These are phyloP conservation scores for Astur gentilis DNA, from an alignment of 2,113 vertebrate species.

Conservation along the genomic window DNA sequence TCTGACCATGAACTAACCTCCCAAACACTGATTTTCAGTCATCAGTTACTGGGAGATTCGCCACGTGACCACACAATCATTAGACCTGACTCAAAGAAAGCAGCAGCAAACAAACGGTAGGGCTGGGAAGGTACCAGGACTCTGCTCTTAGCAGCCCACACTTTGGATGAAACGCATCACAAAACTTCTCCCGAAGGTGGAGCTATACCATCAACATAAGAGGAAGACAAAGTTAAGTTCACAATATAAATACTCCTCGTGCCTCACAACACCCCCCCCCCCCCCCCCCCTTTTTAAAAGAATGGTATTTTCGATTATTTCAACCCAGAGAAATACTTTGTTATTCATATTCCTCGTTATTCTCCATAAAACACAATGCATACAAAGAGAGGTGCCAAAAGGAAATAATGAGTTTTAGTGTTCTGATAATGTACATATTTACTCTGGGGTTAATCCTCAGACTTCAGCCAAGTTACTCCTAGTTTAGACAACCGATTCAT, in stretches of 20 bases:
- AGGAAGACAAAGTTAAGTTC: background rate
- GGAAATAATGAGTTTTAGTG: background rate
- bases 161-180: background rate
- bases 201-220: background rate
- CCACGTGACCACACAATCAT: background rate
- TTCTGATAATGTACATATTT: background rate
- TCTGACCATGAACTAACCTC: background rate
- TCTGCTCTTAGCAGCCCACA: background rate
- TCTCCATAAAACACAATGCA: background rate
- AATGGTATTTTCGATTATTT: background rate
- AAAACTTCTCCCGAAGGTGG: constrained; percentile 39
- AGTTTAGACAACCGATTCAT: background rate
- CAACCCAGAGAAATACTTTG: background rate
- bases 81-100: background rate
- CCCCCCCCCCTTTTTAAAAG: background rate
- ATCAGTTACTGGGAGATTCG: background rate
- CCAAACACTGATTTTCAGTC: background rate
- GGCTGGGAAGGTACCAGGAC: background rate
- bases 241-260: background rate
- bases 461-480: background rate
- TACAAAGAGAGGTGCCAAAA: background rate
- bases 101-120: background rate
- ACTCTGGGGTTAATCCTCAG: background rate
- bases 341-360: background rate
- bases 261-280: background rate